Base-by-base conservation (phyloP, 2,888 invertebrate genomes). In the Harmothoe impar region DNA sequence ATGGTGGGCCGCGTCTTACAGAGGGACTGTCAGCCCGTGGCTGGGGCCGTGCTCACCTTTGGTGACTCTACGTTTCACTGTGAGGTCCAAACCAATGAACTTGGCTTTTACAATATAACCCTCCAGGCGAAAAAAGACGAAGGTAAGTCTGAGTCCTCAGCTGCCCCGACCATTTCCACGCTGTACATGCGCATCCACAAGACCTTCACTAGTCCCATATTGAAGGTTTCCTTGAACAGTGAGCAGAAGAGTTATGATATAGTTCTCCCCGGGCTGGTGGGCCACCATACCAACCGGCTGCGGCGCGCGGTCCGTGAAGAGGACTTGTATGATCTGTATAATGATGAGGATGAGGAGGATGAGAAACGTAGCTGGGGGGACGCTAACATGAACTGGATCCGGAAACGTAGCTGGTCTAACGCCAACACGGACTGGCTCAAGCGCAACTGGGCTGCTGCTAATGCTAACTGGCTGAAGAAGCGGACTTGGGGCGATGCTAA, bases 381-480 rank as follows among this genome's bases (percentile, higher is more conserved):
- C 72, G 86, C 56, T 20, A 62, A 62, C 62, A 91, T 91, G 90
- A 72, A 85, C 62, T 91, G 91, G 91, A 68, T 91, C 56, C 89
- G 89, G 54, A 90, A 90, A 29, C 51, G 91, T 3, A 72, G 88
- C 51, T 90, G 90, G 90, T 62, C 52, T 23, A 88, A 91, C 72
- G 86, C 89, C 25, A 88, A 91, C n/a, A 84, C 89, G 10, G 91
- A 91, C 54, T 91, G 91, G 91, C 68, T 91, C 15, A 91, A 91
- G 23, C 90, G 90, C 23, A 89, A 85, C 51, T 91, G 88, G 88
- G 88, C 85, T n/a, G 90, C 54, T 0, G 78, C 88, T 33, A 72
- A 91, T 33, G 77, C 90, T 5, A 81, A 86, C 29, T 91, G 91
- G 91, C 90, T 91, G 31, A 91, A 89, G 89, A 91, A 90, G 77